Percentiles rank a stretch among this genome's conserved stretches.
Conservation (phyloP, 2,888 invertebrate genomes). For the Phalera bucephala region DNA sequence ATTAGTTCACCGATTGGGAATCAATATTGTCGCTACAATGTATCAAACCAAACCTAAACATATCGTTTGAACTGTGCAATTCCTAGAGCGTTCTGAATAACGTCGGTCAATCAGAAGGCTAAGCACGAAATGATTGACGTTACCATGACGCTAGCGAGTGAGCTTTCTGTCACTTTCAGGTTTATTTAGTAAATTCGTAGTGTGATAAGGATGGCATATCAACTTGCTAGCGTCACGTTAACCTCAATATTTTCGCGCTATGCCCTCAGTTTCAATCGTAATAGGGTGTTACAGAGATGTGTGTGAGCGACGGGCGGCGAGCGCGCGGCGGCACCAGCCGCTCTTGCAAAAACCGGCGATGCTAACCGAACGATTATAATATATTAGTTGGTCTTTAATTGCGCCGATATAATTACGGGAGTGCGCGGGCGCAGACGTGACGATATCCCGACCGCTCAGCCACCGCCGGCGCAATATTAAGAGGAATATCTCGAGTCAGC, state of each 20-base stretch:
- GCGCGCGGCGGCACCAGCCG: slow-evolving; percentile 53
- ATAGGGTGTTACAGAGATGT: slow-evolving; percentile 58
- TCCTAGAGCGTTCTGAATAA: slow-evolving; percentile 49
- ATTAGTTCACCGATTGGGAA: not conserved
- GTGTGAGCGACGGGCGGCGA: slow-evolving; percentile 55
- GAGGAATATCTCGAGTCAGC: slow-evolving; percentile 74
- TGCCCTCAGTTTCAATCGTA: slow-evolving; percentile 52
- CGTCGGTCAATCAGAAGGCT: slow-evolving; percentile 53
- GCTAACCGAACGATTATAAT: slow-evolving; percentile 81
- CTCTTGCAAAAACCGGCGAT: slow-evolving; percentile 74
- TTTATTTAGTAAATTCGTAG: too few relatives aligned
- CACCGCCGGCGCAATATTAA: slow-evolving; percentile 73
- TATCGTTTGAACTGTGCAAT: slow-evolving; percentile 27
- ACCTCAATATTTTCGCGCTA: too few relatives aligned
- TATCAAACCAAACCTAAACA: slow-evolving; percentile 1
- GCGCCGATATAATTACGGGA: slow-evolving; percentile 79
- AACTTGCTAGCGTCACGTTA: too few relatives aligned
- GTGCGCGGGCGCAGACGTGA: slow-evolving; percentile 73
- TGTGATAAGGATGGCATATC: too few relatives aligned
- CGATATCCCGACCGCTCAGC: slow-evolving; percentile 73
- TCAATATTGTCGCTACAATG: not conserved
- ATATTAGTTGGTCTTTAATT: slow-evolving; percentile 82
- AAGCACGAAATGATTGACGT: too few relatives aligned
- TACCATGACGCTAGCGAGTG: too few relatives aligned
- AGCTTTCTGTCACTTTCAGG: too few relatives aligned